Evolutionary conservation across 2,797 vertebrate genomes (phyloP), one percentile per base, ranked within the genome.

Genomic region (Poecilia wingei): DNA sequence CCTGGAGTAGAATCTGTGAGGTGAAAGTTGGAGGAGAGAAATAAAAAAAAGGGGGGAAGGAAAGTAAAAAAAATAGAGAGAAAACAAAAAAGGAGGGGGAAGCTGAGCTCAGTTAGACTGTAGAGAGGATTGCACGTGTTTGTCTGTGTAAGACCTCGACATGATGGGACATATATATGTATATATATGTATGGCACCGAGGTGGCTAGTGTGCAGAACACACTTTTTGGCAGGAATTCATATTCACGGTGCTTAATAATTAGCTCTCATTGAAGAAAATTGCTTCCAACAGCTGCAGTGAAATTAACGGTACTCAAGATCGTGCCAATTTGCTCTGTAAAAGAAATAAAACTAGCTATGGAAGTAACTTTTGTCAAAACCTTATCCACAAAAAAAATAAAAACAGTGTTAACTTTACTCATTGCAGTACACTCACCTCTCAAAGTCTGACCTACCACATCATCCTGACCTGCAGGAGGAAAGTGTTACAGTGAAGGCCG

Each of bases 131-230:
- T 92, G 95, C 91, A 94, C 76, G 92, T 93, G 96, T 96, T 96
- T 97, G 96, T 95, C 96, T 96, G 94, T 97, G 96, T 96, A 97
- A 97, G 97, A 96, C 95, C 96, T 95, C 96, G 80, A 86, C 79
- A 83, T 89, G 78, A 84, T 83, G 51, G 20, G 25, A 83, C 28
- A 59, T 28, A 59, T 31, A 59, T n/a, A 10, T 31, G 31, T 39
- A 39, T 79, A 77, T 88, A 92, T 95, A 86, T 93, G 83, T 76
- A 82, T 77, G 78, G 73, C 88, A 79, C 78, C 84, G 80, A 91
- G 81, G 73, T 72, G 68, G 85, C 89, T 90, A 88, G 92, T 94
- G 93, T 94, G 92, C 94, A 96, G 92, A 93, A 94, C 95, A 95
- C 96, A 96, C 94, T 93, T 81, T 57, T 75, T 72, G 75, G 83